Conservation (phyloP, 2,113 vertebrate genomes). For the Oostethus manadensis region DNA sequence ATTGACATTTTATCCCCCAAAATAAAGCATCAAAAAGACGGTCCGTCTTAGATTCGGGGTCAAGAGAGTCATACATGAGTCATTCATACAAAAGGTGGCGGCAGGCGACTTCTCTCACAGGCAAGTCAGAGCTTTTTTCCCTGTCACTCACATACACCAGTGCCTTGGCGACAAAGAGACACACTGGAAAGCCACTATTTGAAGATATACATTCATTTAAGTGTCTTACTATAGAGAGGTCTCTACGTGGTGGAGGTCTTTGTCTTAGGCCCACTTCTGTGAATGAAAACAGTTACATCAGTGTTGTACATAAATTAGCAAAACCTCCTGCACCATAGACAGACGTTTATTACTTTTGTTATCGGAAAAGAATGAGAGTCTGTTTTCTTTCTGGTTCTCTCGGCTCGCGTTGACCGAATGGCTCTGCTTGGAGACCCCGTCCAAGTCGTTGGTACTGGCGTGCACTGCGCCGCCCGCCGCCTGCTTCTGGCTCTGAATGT, state of each 20-base stretch:
- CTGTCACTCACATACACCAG: no score
- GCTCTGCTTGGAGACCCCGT: slow-evolving; percentile 78
- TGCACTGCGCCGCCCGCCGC: slow-evolving; percentile 72
- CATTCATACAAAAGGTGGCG: no score
- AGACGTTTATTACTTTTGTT: slow-evolving; percentile 61
- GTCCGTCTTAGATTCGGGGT: no score
- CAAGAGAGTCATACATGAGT: no score
- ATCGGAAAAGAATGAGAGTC: slow-evolving; percentile 73
- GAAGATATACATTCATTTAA: not conserved
- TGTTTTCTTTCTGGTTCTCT: slow-evolving; percentile 70
- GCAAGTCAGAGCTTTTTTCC: no score
- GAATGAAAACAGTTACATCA: slow-evolving; percentile 1
- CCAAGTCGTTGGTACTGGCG: slow-evolving; percentile 80
- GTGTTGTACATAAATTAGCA: not conserved
- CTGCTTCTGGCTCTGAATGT: slow-evolving; percentile 77
- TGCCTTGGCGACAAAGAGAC: no score
- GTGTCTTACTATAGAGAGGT: slow-evolving; percentile 92
- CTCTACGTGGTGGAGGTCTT: slow-evolving; percentile 91
- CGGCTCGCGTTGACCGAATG: slow-evolving; percentile 65
- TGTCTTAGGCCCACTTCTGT: slow-evolving; percentile 87
- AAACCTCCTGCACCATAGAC: not conserved
- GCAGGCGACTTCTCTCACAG: no score
- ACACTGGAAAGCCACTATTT: slow-evolving; percentile 1
- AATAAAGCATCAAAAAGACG: no score
- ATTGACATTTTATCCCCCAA: not conserved